Evolutionary conservation across 2,113 vertebrate genomes (phyloP).

Genomic region (Ceratotherium simum): DNA sequence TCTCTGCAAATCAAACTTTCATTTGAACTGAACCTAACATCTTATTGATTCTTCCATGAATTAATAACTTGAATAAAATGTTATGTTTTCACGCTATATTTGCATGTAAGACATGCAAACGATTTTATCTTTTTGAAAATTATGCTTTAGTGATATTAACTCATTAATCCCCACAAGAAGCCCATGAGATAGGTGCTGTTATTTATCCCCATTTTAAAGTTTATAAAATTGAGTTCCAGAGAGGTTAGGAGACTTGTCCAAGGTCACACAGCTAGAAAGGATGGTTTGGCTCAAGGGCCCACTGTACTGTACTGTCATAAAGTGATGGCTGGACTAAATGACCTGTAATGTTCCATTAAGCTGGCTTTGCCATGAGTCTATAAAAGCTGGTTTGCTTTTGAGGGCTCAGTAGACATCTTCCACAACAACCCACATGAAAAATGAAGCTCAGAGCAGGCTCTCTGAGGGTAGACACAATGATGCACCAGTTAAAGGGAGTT

Average conservation of each 20-base stretch:
- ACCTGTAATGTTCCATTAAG: not conserved
- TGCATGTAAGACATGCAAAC: not conserved
- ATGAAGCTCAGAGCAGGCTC: not conserved
- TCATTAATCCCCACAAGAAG: not conserved
- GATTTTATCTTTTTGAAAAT: constrained; percentile 25
- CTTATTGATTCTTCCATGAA: not conserved
- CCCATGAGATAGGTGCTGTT: not conserved
- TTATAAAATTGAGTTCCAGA: not conserved
- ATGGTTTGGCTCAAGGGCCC: not conserved
- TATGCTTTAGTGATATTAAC: not conserved
- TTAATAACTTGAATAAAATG: not conserved
- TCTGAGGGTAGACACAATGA: not conserved
- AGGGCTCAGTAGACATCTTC: not conserved
- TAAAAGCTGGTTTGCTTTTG: not conserved
- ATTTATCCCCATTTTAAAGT: not conserved
- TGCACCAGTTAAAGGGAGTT: not conserved
- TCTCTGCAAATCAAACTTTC: not conserved
- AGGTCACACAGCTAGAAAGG: not conserved
- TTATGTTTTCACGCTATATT: constrained; percentile 6
- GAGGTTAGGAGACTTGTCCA: not conserved
- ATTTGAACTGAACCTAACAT: not conserved
- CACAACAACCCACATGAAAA: not conserved
- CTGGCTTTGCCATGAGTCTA: not conserved
- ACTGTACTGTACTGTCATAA: not conserved
- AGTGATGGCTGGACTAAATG: not conserved